Percentiles rank a stretch among this genome's conserved stretches.
Conservation (phyloP, 2,888 invertebrate species). For the Dexiosoma caninum region DNA sequence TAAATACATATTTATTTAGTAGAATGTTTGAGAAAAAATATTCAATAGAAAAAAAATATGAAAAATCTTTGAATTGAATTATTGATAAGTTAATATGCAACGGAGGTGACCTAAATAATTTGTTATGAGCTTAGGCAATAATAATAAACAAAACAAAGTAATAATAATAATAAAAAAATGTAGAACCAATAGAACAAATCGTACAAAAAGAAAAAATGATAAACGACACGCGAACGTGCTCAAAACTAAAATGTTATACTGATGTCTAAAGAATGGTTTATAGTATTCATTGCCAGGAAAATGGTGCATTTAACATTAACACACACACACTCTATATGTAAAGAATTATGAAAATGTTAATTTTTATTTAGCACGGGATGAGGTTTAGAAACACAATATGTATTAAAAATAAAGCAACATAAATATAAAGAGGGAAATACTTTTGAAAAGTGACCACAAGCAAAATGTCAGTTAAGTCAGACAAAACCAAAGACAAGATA, state of each 20-base stretch:
- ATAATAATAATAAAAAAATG: background rate
- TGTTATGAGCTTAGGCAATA: constrained; percentile 58
- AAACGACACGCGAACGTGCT: constrained; percentile 64
- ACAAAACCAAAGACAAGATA: constrained; percentile 46
- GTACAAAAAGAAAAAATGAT: constrained; percentile 42
- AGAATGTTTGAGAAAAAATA: constrained; percentile 29
- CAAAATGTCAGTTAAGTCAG: constrained; percentile 60
- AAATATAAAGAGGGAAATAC: constrained; percentile 34
- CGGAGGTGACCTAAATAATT: constrained; percentile 68
- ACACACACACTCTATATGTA: constrained; percentile 18
- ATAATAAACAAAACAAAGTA: constrained; percentile 23
- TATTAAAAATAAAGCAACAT: background rate
- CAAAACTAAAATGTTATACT: constrained; percentile 50
- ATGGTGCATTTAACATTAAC: background rate
- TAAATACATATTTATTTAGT: constrained; percentile 15
- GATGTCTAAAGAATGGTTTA: constrained; percentile 26
- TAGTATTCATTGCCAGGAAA: background rate
- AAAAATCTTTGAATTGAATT: constrained; percentile 66
- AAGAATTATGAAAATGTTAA: constrained; percentile 63
- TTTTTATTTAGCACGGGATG: constrained; percentile 62
- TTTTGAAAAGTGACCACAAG: constrained; percentile 61
- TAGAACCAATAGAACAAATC: constrained; percentile 34
- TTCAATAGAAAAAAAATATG: constrained; percentile 20
- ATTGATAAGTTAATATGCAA: constrained; percentile 68
- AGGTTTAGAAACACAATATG: constrained; percentile 37